These are phyloP conservation scores for Sturnira hondurensis DNA, from an alignment of 2,113 vertebrate species.

Conservation along the genomic window DNA sequence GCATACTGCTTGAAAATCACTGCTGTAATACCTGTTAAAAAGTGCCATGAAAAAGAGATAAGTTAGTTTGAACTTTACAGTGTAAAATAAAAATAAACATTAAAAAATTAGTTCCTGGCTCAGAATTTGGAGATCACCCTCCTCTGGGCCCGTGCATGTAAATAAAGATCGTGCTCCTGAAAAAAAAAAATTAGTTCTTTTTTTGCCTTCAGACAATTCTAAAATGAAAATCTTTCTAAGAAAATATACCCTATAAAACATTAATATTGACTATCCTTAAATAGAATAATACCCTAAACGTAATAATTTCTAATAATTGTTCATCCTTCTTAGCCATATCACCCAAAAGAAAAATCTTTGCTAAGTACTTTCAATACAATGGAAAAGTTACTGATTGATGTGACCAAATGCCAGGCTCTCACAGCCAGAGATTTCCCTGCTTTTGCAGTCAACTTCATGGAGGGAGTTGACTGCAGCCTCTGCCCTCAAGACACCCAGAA, in stretches of 20 bases:
- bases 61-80: neutral
- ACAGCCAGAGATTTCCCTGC: neutral
- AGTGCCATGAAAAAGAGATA: neutral
- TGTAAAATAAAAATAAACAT: constrained; percentile 2
- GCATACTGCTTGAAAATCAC: neutral
- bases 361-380: neutral
- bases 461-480: neutral
- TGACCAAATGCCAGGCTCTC: neutral
- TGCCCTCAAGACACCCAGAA: neutral
- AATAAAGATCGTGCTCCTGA: no score
- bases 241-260: neutral
- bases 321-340: neutral
- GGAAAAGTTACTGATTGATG: neutral
- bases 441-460: neutral
- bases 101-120: neutral
- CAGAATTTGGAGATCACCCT: no score
- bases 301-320: neutral
- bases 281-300: neutral
- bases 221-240: constrained; percentile 2
- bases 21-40: neutral
- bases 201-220: constrained; percentile 4
- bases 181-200: neutral
- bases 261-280: neutral
- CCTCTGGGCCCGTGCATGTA: no score
- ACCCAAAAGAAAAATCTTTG: neutral